These are phyloP conservation scores for Acronicta alni DNA, from an alignment of 2,888 invertebrate species.

Conservation along the genomic window DNA sequence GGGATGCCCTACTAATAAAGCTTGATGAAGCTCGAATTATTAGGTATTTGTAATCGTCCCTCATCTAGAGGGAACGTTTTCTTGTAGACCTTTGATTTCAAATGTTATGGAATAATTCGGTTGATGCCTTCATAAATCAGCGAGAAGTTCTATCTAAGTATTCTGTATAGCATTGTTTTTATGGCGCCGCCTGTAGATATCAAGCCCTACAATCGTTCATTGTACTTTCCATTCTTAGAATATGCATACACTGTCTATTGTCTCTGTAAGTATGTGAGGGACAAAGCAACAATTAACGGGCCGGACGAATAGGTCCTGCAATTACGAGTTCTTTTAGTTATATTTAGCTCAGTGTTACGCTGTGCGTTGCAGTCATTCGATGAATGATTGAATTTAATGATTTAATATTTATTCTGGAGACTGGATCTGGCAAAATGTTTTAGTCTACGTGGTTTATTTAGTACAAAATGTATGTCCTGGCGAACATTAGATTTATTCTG, in stretches of 20 bases:
- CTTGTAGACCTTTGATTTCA: neutral
- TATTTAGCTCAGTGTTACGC: slow-evolving; percentile 7
- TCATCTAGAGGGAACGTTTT: too few species aligned
- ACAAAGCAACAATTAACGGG: slow-evolving; percentile 34
- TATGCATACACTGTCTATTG: slow-evolving; percentile 30
- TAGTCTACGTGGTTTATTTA: too few species aligned
- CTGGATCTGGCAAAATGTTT: too few species aligned
- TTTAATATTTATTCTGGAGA: too few species aligned
- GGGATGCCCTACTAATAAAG: too few species aligned
- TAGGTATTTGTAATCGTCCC: too few species aligned
- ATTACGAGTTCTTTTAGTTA: slow-evolving; percentile 1
- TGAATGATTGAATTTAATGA: too few species aligned
- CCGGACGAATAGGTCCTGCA: slow-evolving; percentile 7
- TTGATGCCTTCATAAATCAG: neutral
- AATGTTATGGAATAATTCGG: neutral
- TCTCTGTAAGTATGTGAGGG: slow-evolving; percentile 16
- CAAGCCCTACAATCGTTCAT: slow-evolving; percentile 7
- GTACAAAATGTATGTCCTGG: too few species aligned
- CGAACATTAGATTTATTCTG: too few species aligned
- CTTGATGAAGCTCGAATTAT: too few species aligned
- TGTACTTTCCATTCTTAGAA: slow-evolving; percentile 37
- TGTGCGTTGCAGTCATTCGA: too few species aligned
- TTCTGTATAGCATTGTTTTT: neutral
- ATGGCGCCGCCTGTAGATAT: slow-evolving; percentile 1
- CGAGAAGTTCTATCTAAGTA: neutral